Evolutionary conservation across 1,140 invertebrate genomes (phyloP).

Genomic region (Araneus ventricosus): DNA sequence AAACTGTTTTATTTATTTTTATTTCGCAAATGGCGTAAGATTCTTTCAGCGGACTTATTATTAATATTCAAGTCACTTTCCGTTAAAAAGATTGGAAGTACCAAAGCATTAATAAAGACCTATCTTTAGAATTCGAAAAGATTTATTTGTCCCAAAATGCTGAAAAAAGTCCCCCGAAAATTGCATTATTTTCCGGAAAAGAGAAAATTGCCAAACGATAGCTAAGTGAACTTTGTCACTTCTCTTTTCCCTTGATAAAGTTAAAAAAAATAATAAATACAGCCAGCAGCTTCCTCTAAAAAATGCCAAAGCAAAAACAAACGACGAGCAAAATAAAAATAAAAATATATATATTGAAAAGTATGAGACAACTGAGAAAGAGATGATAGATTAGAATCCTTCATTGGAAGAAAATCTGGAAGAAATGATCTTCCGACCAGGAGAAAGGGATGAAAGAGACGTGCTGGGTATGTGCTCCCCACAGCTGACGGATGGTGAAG

Average conservation of each 20-base stretch:
- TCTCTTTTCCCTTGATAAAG: background rate
- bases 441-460: conserved; percentile 53
- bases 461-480: conserved; percentile 38
- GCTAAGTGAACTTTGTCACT: conserved; percentile 13
- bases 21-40: too few species aligned
- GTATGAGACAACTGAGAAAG: conserved; percentile 49
- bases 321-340: background rate
- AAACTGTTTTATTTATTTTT: too few species aligned
- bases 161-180: background rate
- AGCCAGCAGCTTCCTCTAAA: background rate
- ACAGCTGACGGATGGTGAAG: conserved; percentile 65
- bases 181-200: background rate
- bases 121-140: too few species aligned
- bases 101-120: too few species aligned
- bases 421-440: conserved; percentile 41
- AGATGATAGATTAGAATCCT: conserved; percentile 73
- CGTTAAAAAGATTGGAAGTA: background rate
- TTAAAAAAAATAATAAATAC: background rate
- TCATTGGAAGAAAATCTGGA: conserved; percentile 63
- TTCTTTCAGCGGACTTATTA: too few species aligned
- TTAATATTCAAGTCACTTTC: too few species aligned
- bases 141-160: too few species aligned
- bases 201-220: background rate
- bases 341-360: conserved; percentile 26
- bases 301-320: background rate